phyloP scores from a whole-genome alignment of 2,797 vertebrate genomes.

The Podargus strigoides region DNA sequence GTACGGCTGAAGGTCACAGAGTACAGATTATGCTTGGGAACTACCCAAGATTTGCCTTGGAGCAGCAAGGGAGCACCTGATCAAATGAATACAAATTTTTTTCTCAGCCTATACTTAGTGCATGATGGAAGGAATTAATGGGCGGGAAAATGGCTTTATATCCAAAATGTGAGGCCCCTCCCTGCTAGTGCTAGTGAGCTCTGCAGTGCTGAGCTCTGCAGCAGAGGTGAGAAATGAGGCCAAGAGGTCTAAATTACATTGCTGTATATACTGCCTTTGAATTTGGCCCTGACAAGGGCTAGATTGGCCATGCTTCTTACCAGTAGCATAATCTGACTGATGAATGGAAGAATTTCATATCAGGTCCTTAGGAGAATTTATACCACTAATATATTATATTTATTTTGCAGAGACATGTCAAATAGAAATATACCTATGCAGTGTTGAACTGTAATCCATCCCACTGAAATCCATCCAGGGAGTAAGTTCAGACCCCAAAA shows the following conservation, averaged over 20 bases:
- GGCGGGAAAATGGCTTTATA: not conserved
- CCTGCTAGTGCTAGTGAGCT: not conserved
- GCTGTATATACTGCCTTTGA: not conserved
- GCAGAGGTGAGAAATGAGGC: conserved; percentile 16
- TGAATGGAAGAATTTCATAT: not conserved
- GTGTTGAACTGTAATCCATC: not conserved
- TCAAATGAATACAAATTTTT: not conserved
- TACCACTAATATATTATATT: not conserved
- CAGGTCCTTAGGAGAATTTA: not conserved
- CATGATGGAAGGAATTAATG: not conserved
- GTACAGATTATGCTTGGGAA: not conserved
- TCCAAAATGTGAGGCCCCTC: not conserved
- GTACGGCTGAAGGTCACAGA: not conserved
- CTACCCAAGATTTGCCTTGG: not conserved
- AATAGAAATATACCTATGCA: not conserved
- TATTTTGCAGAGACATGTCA: not conserved
- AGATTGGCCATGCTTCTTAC: not conserved
- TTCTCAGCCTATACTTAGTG: not conserved
- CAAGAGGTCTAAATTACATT: conserved; percentile 14
- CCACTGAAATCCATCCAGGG: not conserved
- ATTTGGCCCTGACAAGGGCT: not conserved
- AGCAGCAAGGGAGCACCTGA: not conserved
- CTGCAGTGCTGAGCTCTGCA: not conserved
- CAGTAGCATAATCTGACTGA: not conserved
- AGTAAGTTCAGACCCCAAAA: not conserved